Percentiles rank a stretch among this genome's conserved stretches.
These are phyloP conservation scores for Diplodus sargus DNA, from an alignment of 2,797 vertebrate species.

Conservation along the genomic window DNA sequence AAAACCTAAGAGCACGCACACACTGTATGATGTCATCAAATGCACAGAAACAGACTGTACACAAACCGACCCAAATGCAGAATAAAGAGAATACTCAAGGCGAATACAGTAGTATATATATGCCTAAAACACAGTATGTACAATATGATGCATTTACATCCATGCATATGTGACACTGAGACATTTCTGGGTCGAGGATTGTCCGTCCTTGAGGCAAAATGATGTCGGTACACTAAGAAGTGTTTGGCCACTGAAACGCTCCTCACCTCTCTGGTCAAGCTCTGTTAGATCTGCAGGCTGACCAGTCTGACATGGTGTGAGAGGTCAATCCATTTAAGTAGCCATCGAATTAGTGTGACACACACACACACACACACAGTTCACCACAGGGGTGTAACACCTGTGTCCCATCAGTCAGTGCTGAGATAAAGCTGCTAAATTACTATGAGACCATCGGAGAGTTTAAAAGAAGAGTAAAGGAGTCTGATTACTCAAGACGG, in stretches of 20 bases:
- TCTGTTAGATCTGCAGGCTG: conserved; percentile 36
- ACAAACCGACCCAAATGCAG: neutral
- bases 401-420: neutral
- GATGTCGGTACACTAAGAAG: conserved; percentile 13
- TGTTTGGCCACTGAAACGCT: conserved; percentile 15
- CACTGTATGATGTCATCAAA: neutral
- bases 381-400: conserved; percentile 1
- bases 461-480: neutral
- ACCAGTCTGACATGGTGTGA: conserved; percentile 55
- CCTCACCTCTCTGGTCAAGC: conserved; percentile 27
- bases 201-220: neutral
- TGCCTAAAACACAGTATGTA: neutral
- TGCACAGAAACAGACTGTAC: neutral
- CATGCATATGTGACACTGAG: neutral
- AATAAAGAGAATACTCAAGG: neutral
- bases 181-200: neutral
- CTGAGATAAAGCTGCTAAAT: neutral
- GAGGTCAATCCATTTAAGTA: conserved; percentile 73
- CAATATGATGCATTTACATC: neutral
- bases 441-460: neutral
- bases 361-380: neutral
- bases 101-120: neutral
- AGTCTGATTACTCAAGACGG: too few species aligned
- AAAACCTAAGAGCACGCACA: neutral
- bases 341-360: conserved; percentile 44